Percentiles rank a stretch among this genome's conserved stretches.
Evolutionary conservation across 1,140 invertebrate genomes (phyloP).

Genomic region (Sesamia nonagrioides): DNA sequence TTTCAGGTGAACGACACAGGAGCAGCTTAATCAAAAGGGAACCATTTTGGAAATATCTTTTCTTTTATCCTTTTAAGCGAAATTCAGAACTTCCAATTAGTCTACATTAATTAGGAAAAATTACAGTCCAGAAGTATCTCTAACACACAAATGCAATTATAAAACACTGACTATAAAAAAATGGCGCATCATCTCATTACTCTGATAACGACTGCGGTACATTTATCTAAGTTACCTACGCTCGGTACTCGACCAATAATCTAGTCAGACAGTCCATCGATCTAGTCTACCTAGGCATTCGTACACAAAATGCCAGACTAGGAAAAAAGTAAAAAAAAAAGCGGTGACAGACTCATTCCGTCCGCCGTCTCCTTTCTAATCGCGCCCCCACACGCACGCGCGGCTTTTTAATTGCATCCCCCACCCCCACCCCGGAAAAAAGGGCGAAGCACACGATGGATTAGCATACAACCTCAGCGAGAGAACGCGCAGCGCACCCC

Average conservation of each 20-base stretch:
- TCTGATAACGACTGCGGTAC: constrained; percentile 33
- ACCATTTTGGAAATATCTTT: neutral
- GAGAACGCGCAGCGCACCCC: constrained; percentile 76
- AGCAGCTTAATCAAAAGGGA: neutral
- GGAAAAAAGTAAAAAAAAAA: constrained; percentile 82
- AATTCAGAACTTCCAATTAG: neutral
- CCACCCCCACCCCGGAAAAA: constrained; percentile 80
- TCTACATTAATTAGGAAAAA: constrained; percentile 1
- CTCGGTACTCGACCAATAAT: constrained; percentile 33
- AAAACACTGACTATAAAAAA: constrained; percentile 23
- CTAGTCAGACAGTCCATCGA: constrained; percentile 45
- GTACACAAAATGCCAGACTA: constrained; percentile 73
- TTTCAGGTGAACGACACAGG: neutral
- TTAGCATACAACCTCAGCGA: constrained; percentile 84
- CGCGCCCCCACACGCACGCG: constrained; percentile 84
- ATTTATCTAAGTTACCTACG: constrained; percentile 43
- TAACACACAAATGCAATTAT: constrained; percentile 32
- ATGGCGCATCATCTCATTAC: constrained; percentile 39
- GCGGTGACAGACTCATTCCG: constrained; percentile 79
- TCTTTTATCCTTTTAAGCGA: neutral
- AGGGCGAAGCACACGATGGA: constrained; percentile 80
- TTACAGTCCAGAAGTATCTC: neutral
- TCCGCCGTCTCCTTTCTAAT: constrained; percentile 83
- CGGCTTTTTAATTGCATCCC: constrained; percentile 86
- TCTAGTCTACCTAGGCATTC: constrained; percentile 47